A percentile compares a stretch with the other conserved stretches of the same genome.
phyloP scores from a whole-genome alignment of 2,113 vertebrate species.

The Plestiodon gilberti region DNA sequence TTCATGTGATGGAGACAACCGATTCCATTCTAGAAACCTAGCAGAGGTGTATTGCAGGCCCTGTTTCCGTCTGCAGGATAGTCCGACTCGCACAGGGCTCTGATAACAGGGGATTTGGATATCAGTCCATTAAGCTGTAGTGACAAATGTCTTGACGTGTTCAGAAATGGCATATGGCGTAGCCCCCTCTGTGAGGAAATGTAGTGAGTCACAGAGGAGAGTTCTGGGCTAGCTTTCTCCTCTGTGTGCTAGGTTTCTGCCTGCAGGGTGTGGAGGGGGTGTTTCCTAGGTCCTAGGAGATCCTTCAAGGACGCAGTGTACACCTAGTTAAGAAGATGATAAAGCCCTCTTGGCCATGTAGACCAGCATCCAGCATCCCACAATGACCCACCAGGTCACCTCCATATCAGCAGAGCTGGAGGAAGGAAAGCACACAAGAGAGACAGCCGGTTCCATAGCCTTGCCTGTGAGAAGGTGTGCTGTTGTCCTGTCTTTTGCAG shows the following conservation, averaged over 20 bases:
- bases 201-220: background rate
- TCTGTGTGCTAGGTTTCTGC: background rate
- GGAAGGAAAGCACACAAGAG: too few relatives aligned
- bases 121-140: too few relatives aligned
- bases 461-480: background rate
- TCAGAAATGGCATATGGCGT: background rate
- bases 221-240: background rate
- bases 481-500: background rate
- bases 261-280: background rate
- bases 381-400: background rate
- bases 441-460: too few relatives aligned
- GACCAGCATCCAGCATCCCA: too few relatives aligned
- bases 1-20: background rate
- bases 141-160: too few relatives aligned
- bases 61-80: background rate
- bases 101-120: background rate
- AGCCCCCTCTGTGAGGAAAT: background rate
- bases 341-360: too few relatives aligned
- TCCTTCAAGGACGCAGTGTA: background rate
- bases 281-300: too few relatives aligned
- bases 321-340: too few relatives aligned
- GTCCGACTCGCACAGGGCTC: background rate
- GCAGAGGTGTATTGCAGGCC: background rate
- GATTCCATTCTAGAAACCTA: background rate
- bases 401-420: background rate